Percentiles rank a stretch among this genome's conserved stretches.
Evolutionary conservation across 2,113 vertebrate species (phyloP).

Genomic region (Semicossyphus pulcher): DNA sequence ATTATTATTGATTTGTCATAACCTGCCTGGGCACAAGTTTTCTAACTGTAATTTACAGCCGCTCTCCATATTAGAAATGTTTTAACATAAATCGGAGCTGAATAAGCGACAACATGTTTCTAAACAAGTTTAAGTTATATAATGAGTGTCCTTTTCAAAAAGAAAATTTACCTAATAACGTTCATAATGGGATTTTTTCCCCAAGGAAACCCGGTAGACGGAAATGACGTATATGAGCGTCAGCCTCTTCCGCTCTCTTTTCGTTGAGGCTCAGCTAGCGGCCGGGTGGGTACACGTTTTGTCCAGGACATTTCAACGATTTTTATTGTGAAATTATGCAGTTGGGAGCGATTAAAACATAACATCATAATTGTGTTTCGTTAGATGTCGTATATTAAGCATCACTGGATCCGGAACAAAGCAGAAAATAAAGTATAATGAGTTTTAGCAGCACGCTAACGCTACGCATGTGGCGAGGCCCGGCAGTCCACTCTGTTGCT

Average conservation of each 20-base stretch:
- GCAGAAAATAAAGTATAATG: background rate
- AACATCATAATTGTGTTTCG: accelerated
- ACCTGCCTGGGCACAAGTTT: no score
- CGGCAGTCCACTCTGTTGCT: background rate
- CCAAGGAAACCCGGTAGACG: background rate
- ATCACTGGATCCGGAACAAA: accelerated
- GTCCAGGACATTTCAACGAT: background rate
- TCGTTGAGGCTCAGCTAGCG: conserved; percentile 70
- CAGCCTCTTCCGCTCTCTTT: conserved; percentile 70
- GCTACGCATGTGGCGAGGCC: conserved; percentile 75
- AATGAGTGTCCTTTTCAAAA: no score
- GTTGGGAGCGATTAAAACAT: background rate
- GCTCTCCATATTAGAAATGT: no score
- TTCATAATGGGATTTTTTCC: no score
- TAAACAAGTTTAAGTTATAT: no score
- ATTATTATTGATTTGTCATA: no score
- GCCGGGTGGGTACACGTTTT: conserved; percentile 72
- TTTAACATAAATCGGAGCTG: no score
- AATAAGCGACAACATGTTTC: no score
- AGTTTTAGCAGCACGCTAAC: background rate
- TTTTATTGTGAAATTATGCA: background rate
- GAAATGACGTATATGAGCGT: conserved; percentile 66
- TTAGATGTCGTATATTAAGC: accelerated
- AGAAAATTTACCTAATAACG: no score
- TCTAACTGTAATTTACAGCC: no score